These are phyloP conservation scores for Mormyrus hasselquistii DNA, from an alignment of 2,797 vertebrate species.

Conservation along the genomic window DNA sequence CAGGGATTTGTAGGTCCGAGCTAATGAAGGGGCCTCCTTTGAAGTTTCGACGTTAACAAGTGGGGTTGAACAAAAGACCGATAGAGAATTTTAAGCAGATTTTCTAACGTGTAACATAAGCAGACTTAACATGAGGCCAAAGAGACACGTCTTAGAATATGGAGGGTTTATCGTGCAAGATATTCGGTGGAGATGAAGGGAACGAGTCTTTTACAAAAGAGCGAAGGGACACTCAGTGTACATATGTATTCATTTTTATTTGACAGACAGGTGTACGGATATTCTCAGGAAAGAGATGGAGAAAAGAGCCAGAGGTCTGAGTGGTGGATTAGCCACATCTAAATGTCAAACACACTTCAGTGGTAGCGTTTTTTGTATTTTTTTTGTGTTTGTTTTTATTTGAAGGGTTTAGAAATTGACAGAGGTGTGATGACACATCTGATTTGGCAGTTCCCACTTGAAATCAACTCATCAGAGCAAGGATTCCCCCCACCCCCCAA, in stretches of 20 bases:
- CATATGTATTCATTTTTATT: conserved; percentile 26
- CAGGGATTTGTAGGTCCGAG: conserved; percentile 61
- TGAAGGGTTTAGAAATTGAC: conserved; percentile 75
- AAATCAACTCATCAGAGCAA: conserved; percentile 78
- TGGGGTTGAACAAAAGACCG: conserved; percentile 67
- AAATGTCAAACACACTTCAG: neutral
- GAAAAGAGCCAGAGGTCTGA: neutral
- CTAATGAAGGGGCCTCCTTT: conserved; percentile 66
- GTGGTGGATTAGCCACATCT: conserved; percentile 49
- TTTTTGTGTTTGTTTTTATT: neutral
- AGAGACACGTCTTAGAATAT: conserved; percentile 63
- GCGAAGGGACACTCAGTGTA: conserved; percentile 37
- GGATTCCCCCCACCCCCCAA: conserved; percentile 68
- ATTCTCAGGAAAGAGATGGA: neutral
- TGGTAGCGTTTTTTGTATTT: neutral
- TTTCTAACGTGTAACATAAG: conserved; percentile 64
- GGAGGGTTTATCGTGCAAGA: conserved; percentile 59
- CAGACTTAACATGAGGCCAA: conserved; percentile 64
- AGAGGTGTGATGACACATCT: conserved; percentile 78
- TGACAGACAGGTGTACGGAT: neutral
- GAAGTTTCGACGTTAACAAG: conserved; percentile 68
- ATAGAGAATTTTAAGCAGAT: conserved; percentile 67
- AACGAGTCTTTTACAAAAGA: neutral
- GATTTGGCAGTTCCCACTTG: conserved; percentile 81
- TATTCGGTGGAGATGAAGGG: conserved; percentile 51